Evolutionary conservation across 92 coral and sea anemone species (phyloP), one percentile per base, ranked within the genome.

Genomic region (Phymanthus crucifer): DNA sequence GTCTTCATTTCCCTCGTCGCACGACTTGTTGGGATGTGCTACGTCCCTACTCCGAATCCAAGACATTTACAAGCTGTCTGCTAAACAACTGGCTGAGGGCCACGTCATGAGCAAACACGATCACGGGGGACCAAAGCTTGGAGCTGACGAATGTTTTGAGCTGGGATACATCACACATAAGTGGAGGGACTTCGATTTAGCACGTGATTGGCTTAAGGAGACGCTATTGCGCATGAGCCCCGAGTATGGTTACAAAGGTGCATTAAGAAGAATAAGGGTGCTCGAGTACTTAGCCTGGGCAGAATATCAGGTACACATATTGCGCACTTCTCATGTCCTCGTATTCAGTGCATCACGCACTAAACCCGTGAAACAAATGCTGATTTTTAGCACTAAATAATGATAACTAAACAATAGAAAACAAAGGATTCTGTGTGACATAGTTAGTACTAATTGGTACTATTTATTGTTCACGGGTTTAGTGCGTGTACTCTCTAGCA

Each of bases 271-370:
- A 27, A 72, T 13, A 37, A 90, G 85, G 10, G 92, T 91, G 13
- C 77, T 89, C 36, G 98, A 93, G 74, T 93, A 93, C 67, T 74
- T 96, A 73, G 89, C 98, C 27, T 96, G 99, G 99, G 94, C 98
- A 24, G 99, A 96, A 84, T 96, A 96, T 68, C 87, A 96, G 97
- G 99, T n/a, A n/a, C n/a, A n/a, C n/a, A n/a, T n/a, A 1, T 45
- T 1, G 13, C 10, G 16, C 50, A 45, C 50, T 45, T 45, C 50
- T 45, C 50, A 17, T 45, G 50, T 45, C n/a, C n/a, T n/a, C n/a
- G n/a, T n/a, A n/a, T n/a, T n/a, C n/a, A n/a, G n/a, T n/a, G n/a
- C n/a, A n/a, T n/a, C n/a, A n/a, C n/a, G n/a, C n/a, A n/a, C n/a
- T n/a, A n/a, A n/a, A n/a, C n/a, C n/a, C n/a, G n/a, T n/a, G n/a